phyloP scores from a whole-genome alignment of 2,113 vertebrate genomes.

The Perca flavescens region DNA sequence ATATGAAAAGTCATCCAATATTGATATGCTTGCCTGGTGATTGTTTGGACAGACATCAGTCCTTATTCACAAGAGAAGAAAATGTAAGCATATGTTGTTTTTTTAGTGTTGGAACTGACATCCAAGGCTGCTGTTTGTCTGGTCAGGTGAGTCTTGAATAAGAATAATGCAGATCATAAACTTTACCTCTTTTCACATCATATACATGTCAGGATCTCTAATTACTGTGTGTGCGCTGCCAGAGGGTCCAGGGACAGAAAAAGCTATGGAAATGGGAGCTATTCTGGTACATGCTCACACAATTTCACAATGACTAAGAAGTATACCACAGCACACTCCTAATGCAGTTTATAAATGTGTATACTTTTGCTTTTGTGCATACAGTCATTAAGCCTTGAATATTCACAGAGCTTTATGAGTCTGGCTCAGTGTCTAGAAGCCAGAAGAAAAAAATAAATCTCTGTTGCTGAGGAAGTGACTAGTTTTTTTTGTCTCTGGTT shows the following conservation, averaged over 20 bases:
- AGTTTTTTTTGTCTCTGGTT: slow-evolving; percentile 11
- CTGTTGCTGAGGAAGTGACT: background rate
- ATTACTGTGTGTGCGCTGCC: background rate
- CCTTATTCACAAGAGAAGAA: background rate
- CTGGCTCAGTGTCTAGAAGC: slow-evolving; percentile 7
- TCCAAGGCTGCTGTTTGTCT: background rate
- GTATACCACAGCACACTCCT: background rate
- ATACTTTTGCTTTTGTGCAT: background rate
- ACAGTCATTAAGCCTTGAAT: slow-evolving; percentile 11
- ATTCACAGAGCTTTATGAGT: background rate
- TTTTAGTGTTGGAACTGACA: background rate
- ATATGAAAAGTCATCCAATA: background rate
- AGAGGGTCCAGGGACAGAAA: background rate
- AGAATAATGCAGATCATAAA: too few relatives aligned
- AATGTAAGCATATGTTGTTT: background rate
- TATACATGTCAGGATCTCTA: background rate
- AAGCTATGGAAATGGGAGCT: background rate
- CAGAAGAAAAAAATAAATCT: background rate
- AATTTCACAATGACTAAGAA: slow-evolving; percentile 11
- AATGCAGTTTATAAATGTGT: slow-evolving; percentile 7
- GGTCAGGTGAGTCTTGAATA: too few relatives aligned
- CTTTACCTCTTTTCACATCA: too few relatives aligned
- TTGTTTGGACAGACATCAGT: background rate
- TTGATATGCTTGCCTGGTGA: background rate
- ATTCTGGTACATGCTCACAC: background rate